Conservation (phyloP, 2,888 invertebrate genomes). For the Callyntrura sp. region DNA sequence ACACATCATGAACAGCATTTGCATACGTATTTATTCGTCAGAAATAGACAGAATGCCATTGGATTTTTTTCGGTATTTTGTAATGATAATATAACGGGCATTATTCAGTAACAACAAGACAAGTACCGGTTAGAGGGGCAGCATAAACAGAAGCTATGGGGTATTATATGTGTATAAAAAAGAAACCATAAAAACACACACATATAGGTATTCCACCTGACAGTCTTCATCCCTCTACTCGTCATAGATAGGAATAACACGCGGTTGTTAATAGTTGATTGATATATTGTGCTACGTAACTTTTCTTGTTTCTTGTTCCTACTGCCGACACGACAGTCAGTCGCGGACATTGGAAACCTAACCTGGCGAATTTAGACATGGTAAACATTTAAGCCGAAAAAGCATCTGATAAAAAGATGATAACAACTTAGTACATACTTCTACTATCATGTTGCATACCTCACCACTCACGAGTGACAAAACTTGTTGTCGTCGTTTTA, state of each 20-base stretch:
- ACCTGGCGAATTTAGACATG: not conserved
- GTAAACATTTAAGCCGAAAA: not conserved
- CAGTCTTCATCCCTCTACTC: too few species aligned
- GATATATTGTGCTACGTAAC: not conserved
- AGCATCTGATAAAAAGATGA: not conserved
- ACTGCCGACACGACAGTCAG: too few species aligned
- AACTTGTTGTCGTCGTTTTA: not conserved
- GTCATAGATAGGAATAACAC: too few species aligned
- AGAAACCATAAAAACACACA: constrained; percentile 55
- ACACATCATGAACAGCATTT: constrained; percentile 44
- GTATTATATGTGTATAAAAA: constrained; percentile 57
- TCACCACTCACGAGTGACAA: constrained; percentile 5
- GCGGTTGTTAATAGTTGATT: too few species aligned
- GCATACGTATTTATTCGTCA: constrained; percentile 34
- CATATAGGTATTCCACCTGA: not conserved
- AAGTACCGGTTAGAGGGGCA: constrained; percentile 2
- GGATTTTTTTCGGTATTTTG: not conserved
- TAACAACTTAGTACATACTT: not conserved
- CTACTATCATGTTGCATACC: not conserved
- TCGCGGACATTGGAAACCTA: not conserved
- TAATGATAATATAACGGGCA: not conserved
- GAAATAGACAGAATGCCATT: not conserved
- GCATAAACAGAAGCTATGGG: not conserved
- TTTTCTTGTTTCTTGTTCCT: not conserved
- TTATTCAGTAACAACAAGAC: not conserved